Percentiles rank a stretch among this genome's conserved stretches.
These are phyloP conservation scores for Nephila pilipes DNA, from an alignment of 1,140 invertebrate species.

Conservation along the genomic window DNA sequence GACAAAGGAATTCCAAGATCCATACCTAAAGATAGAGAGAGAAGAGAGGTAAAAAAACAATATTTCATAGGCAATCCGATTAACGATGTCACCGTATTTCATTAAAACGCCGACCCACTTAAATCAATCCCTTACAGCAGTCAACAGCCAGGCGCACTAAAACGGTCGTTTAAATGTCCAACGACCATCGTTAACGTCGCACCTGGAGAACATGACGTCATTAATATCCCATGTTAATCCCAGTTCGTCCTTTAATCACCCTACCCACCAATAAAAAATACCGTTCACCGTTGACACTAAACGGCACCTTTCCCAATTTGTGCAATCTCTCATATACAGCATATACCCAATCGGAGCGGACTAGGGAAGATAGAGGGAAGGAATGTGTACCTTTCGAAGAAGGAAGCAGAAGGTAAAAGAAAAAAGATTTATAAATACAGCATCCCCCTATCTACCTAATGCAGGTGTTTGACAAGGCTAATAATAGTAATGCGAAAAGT, in stretches of 20 bases:
- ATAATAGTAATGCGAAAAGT: not conserved
- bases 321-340: not conserved
- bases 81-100: constrained; percentile 20
- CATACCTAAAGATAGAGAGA: not conserved
- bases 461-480: constrained; percentile 2
- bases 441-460: not conserved
- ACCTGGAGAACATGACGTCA: constrained; percentile 8
- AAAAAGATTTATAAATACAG: not conserved
- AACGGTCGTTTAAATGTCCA: not conserved
- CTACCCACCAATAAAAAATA: not conserved
- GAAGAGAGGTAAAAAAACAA: not conserved
- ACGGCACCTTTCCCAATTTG: not conserved
- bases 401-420: not conserved
- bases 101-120: not conserved
- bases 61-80: constrained; percentile 15
- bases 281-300: constrained; percentile 15
- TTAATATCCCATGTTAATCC: constrained; percentile 22
- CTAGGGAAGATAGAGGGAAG: too few species aligned
- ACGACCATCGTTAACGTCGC: not conserved
- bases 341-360: not conserved
- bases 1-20: constrained; percentile 10
- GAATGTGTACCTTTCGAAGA: too few species aligned
- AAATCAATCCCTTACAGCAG: not conserved
- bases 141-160: not conserved
- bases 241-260: not conserved